Evolutionary conservation across 2,888 invertebrate genomes (phyloP).

Genomic region (Ophraella communa): DNA sequence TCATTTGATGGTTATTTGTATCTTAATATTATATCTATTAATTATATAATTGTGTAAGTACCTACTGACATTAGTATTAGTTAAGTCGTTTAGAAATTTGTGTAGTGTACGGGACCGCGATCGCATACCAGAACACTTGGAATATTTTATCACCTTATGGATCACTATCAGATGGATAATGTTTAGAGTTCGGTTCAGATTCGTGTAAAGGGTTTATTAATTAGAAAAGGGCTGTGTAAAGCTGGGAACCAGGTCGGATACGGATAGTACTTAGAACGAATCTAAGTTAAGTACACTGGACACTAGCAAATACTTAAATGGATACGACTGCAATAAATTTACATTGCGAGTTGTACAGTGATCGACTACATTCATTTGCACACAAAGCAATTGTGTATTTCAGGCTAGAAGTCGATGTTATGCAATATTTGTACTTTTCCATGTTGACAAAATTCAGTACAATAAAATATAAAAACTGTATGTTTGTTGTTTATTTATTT

Average conservation of each 20-base stretch:
- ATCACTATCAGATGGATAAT: slow-evolving; percentile 34
- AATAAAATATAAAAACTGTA: slow-evolving; percentile 63
- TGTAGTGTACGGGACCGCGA: slow-evolving; percentile 46
- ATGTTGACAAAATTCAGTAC: slow-evolving; percentile 67
- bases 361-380: slow-evolving; percentile 42
- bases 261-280: slow-evolving; percentile 52
- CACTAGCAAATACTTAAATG: slow-evolving; percentile 55
- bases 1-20: slow-evolving; percentile 60
- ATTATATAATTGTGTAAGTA: slow-evolving; percentile 55
- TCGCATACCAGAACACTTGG: slow-evolving; percentile 40
- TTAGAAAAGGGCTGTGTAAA: slow-evolving; percentile 55
- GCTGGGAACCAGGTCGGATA: slow-evolving; percentile 55
- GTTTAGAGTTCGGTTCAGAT: slow-evolving; percentile 49
- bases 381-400: slow-evolving; percentile 60
- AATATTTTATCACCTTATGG: slow-evolving; percentile 39
- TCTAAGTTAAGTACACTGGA: slow-evolving; percentile 53
- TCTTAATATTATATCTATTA: slow-evolving; percentile 56
- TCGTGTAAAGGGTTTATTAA: slow-evolving; percentile 52
- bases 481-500: slow-evolving; percentile 8
- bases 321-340: slow-evolving; percentile 37
- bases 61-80: slow-evolving; percentile 55
- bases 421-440: slow-evolving; percentile 70
- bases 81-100: slow-evolving; percentile 56
- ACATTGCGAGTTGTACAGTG: slow-evolving; percentile 37
- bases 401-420: slow-evolving; percentile 63